A percentile compares a stretch with the other conserved stretches of the same genome.
phyloP scores from a whole-genome alignment of 2,797 vertebrate genomes.

The Poecile montanus region DNA sequence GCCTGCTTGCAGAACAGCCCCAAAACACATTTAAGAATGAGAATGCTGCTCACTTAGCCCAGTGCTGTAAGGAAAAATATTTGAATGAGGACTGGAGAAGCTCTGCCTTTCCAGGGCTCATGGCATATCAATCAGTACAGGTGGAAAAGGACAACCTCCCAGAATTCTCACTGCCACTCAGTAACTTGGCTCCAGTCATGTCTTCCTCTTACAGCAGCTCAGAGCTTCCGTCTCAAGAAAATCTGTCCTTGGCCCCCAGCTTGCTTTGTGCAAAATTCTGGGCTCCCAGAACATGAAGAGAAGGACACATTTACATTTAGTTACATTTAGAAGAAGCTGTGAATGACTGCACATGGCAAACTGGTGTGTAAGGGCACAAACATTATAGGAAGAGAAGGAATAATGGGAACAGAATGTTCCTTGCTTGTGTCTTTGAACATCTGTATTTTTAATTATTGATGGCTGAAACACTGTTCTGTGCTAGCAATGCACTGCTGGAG shows the following conservation, averaged over 20 bases:
- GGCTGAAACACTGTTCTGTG: not conserved
- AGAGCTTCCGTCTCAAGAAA: not conserved
- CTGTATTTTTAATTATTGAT: conserved; percentile 48
- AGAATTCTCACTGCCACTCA: not conserved
- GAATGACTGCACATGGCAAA: conserved; percentile 18
- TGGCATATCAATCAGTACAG: not conserved
- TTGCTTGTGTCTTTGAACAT: not conserved
- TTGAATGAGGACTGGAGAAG: not conserved
- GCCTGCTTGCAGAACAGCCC: not conserved
- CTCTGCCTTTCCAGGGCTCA: not conserved
- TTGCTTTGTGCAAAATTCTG: not conserved
- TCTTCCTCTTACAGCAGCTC: not conserved
- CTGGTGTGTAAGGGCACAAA: not conserved
- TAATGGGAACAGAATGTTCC: not conserved
- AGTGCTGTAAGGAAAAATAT: not conserved
- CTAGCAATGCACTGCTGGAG: not conserved
- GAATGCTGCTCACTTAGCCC: not conserved
- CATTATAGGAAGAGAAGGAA: not conserved
- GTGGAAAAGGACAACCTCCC: not conserved
- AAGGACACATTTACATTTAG: not conserved
- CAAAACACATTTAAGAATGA: not conserved
- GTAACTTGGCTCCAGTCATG: not conserved
- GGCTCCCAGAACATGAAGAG: not conserved
- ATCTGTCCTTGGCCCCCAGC: not conserved
- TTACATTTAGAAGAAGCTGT: not conserved